These are phyloP conservation scores for Galago senegalensis DNA, from an alignment of 2,797 vertebrate genomes.

Conservation along the genomic window DNA sequence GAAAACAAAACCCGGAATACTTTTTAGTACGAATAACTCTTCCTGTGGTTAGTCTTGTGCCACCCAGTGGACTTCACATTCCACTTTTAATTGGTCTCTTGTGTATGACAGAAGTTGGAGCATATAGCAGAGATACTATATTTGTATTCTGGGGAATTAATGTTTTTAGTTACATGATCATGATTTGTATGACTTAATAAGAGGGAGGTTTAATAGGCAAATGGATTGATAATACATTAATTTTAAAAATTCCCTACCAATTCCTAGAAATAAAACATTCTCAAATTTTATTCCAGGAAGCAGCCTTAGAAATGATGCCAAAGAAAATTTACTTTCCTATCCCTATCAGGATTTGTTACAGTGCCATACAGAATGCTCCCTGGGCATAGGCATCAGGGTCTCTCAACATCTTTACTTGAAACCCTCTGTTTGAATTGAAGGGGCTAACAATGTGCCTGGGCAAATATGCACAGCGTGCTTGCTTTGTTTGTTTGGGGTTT, in stretches of 20 bases:
- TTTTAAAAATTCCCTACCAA: conserved; percentile 74
- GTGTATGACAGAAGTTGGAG: conserved; percentile 66
- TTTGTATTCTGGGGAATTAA: conserved; percentile 65
- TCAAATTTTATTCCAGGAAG: conserved; percentile 64
- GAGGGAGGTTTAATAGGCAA: conserved; percentile 49
- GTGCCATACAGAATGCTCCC: not conserved
- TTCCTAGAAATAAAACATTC: conserved; percentile 70
- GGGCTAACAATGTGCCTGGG: not conserved
- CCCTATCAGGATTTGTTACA: conserved; percentile 14
- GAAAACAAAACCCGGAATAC: conserved; percentile 80
- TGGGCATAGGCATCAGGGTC: conserved; percentile 9
- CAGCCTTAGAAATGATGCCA: conserved; percentile 68
- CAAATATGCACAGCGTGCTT: not conserved
- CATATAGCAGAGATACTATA: conserved; percentile 60
- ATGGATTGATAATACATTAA: conserved; percentile 69
- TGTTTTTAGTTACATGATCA: conserved; percentile 73
- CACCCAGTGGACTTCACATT: conserved; percentile 64
- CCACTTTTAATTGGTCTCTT: conserved; percentile 78
- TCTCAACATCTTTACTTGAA: not conserved
- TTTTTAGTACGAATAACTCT: conserved; percentile 78
- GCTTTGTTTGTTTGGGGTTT: not conserved
- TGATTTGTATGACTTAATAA: conserved; percentile 50
- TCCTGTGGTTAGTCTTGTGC: conserved; percentile 67
- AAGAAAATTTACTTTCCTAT: conserved; percentile 77
- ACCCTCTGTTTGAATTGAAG: not conserved